These are phyloP conservation scores for Diplazon laetatorius DNA, from an alignment of 2,888 invertebrate species.

Conservation along the genomic window DNA sequence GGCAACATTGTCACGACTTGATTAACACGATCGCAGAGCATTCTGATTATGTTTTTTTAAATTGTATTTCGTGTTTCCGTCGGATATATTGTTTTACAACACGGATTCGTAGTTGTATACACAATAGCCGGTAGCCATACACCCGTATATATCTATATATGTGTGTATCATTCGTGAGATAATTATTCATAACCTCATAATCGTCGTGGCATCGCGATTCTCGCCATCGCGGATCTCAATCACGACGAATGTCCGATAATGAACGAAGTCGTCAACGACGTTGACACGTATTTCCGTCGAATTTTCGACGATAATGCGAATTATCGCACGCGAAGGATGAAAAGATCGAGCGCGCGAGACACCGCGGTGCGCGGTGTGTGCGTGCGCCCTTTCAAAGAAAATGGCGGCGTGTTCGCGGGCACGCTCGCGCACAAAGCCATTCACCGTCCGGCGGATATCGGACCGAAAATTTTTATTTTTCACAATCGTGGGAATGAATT, in stretches of 20 bases:
- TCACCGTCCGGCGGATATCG: conserved; percentile 69
- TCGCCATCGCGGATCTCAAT: too few species aligned
- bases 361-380: conserved; percentile 66
- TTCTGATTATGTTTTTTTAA: too few species aligned
- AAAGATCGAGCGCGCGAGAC: conserved; percentile 6
- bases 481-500: conserved; percentile 22
- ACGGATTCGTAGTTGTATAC: conserved; percentile 36
- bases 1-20: too few species aligned
- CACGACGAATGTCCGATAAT: too few species aligned
- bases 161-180: conserved; percentile 18
- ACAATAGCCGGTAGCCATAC: conserved; percentile 51
- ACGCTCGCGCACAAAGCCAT: conserved; percentile 76
- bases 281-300: not conserved
- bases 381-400: conserved; percentile 78
- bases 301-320: not conserved
- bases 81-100: not conserved
- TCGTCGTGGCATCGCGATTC: not conserved
- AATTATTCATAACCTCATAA: conserved; percentile 39
- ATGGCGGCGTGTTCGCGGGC: conserved; percentile 75
- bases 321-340: not conserved
- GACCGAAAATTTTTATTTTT: conserved; percentile 68
- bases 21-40: too few species aligned
- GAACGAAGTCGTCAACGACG: too few species aligned
- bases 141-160: not conserved
- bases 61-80: not conserved